Evolutionary conservation across 2,888 invertebrate species (phyloP).

Genomic region (Synanthedon vespiformis): DNA sequence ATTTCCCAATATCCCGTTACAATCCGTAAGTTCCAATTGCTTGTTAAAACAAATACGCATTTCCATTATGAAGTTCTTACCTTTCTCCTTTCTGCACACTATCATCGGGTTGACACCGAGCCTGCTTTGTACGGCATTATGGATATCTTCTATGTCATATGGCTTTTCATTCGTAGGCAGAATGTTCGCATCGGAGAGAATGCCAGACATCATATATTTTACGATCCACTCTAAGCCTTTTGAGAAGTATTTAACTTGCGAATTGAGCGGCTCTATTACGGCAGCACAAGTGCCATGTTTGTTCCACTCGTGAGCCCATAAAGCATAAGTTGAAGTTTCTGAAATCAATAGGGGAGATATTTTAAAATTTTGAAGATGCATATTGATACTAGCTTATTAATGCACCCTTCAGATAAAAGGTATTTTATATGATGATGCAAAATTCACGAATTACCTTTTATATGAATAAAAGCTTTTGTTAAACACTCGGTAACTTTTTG

Average conservation of each 20-base stretch:
- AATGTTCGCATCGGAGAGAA: constrained; percentile 70
- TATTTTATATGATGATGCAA: background rate
- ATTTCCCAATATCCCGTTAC: constrained; percentile 63
- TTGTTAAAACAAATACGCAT: constrained; percentile 82
- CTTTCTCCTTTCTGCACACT: constrained; percentile 73
- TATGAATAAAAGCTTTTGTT: too few species aligned
- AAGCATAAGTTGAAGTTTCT: constrained; percentile 54
- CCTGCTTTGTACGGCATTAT: constrained; percentile 52
- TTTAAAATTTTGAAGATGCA: background rate
- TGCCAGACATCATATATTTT: constrained; percentile 71
- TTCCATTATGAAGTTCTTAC: constrained; percentile 74
- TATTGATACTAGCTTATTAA: too few species aligned
- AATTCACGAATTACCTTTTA: too few species aligned
- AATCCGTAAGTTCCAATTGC: constrained; percentile 72
- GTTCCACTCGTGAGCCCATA: constrained; percentile 86
- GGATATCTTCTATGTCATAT: constrained; percentile 23
- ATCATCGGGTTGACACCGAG: constrained; percentile 73
- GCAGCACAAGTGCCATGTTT: constrained; percentile 88
- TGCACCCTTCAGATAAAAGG: too few species aligned
- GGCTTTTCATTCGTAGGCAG: constrained; percentile 36
- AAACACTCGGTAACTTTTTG: too few species aligned
- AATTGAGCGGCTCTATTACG: constrained; percentile 62
- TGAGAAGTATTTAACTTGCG: constrained; percentile 77
- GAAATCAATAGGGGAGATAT: constrained; percentile 8
- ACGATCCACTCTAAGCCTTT: constrained; percentile 73